Conservation (phyloP, 2,888 invertebrate species). For the Elysia crispata region DNA sequence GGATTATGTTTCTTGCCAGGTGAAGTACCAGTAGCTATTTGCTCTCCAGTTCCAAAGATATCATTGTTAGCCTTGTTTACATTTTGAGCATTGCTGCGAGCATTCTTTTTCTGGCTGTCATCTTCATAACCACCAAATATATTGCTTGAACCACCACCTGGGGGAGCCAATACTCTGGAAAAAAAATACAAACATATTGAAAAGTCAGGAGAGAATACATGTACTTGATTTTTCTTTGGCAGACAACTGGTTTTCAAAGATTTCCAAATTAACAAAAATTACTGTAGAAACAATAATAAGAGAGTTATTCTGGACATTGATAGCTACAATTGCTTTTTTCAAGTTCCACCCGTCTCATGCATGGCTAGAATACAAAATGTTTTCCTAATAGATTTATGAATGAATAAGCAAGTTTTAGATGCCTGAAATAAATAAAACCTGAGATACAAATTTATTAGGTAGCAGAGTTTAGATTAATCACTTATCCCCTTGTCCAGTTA, state of each 20-base stretch:
- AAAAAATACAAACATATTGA: constrained; percentile 18
- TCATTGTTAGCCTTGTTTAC: no score
- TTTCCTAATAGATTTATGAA: not conserved
- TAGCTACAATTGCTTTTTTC: no score
- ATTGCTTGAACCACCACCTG: constrained; percentile 69
- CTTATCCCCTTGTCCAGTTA: no score
- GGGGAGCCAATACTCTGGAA: constrained; percentile 65
- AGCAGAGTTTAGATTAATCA: no score
- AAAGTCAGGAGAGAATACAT: not conserved
- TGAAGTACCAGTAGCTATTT: no score
- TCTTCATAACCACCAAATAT: constrained; percentile 60
- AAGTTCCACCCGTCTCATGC: not conserved
- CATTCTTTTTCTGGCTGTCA: constrained; percentile 46
- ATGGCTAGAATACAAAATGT: not conserved
- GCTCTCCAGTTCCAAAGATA: no score
- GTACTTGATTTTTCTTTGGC: not conserved
- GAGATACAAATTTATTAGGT: no score
- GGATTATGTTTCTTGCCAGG: constrained; percentile 1
- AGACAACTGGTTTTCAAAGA: not conserved
- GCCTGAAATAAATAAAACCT: no score
- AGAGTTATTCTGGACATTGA: no score
- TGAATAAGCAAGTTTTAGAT: no score
- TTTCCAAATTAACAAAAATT: not conserved
- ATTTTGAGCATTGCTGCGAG: not conserved
- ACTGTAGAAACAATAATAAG: no score